Evolutionary conservation across 2,888 invertebrate species (phyloP).

Genomic region (Deilephila porcellus): DNA sequence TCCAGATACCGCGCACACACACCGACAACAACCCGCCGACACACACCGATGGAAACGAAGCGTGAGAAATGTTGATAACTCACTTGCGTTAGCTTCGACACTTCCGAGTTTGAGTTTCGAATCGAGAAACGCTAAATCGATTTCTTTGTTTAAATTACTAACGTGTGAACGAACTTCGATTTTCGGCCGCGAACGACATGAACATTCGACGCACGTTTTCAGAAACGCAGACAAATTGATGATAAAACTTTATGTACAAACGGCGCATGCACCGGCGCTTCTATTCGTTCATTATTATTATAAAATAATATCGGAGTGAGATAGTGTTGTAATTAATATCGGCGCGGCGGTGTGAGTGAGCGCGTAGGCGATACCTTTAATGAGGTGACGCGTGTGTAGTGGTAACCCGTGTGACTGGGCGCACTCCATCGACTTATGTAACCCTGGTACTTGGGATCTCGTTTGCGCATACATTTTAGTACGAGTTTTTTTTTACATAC

Average conservation of each 20-base stretch:
- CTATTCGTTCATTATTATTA: conserved; percentile 48
- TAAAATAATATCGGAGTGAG: conserved; percentile 65
- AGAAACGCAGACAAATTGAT: conserved; percentile 56
- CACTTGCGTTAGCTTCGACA: conserved; percentile 78
- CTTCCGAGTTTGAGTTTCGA: conserved; percentile 75
- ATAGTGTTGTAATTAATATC: conserved; percentile 67
- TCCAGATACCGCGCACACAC: conserved; percentile 52
- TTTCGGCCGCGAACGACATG: conserved; percentile 52
- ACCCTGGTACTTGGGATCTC: conserved; percentile 77
- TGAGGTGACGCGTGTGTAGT: conserved; percentile 59
- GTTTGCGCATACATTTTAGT: conserved; percentile 82
- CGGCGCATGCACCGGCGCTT: conserved; percentile 41
- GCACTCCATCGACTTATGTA: conserved; percentile 65
- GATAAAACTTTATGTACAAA: conserved; percentile 49
- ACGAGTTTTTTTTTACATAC: conserved; percentile 70
- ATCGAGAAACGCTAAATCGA: conserved; percentile 58
- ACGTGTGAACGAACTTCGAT: conserved; percentile 58
- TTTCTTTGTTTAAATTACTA: conserved; percentile 52
- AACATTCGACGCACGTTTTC: conserved; percentile 55
- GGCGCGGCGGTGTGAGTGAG: conserved; percentile 56
- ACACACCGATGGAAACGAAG: conserved; percentile 71
- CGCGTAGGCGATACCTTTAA: conserved; percentile 67
- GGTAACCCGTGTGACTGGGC: conserved; percentile 63
- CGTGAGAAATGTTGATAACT: conserved; percentile 85
- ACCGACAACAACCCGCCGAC: conserved; percentile 60